Percentiles rank a stretch among this genome's conserved stretches.
These are phyloP conservation scores for Trachymyrmex septentrionalis DNA, from an alignment of 1,140 invertebrate genomes.

Conservation along the genomic window DNA sequence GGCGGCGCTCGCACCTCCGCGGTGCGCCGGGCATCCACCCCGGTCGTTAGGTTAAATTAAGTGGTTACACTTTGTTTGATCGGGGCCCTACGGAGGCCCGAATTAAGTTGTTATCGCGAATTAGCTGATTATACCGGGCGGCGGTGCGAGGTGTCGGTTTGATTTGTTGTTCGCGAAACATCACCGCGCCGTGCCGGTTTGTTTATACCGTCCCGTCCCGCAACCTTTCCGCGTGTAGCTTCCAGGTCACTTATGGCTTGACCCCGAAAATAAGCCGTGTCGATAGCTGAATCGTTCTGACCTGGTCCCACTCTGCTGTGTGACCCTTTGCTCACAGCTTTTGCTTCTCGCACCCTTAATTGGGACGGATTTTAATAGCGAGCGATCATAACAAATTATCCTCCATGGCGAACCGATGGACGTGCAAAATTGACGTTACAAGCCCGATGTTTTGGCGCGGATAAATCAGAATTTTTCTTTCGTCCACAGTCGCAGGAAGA, in stretches of 20 bases:
- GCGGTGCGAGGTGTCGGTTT: conserved; percentile 79
- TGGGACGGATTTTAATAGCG: conserved; percentile 62
- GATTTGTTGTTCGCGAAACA: conserved; percentile 81
- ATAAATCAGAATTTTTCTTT: conserved; percentile 49
- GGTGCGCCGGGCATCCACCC: conserved; percentile 47
- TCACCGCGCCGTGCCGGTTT: conserved; percentile 70
- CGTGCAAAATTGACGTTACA: conserved; percentile 46
- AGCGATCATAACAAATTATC: conserved; percentile 54
- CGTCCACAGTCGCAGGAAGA: neutral
- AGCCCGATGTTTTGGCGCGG: conserved; percentile 38
- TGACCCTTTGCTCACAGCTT: conserved; percentile 48
- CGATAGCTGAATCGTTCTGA: conserved; percentile 47
- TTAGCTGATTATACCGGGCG: conserved; percentile 81
- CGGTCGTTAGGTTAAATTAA: conserved; percentile 79
- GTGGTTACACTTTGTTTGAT: conserved; percentile 84
- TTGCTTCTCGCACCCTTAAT: conserved; percentile 50
- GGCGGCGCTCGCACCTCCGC: conserved; percentile 67
- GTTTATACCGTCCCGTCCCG: conserved; percentile 70
- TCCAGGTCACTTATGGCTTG: conserved; percentile 71
- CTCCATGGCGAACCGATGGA: conserved; percentile 1
- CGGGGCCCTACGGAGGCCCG: conserved; percentile 77
- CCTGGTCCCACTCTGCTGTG: conserved; percentile 67
- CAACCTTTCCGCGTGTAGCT: conserved; percentile 57
- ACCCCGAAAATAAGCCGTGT: conserved; percentile 70
- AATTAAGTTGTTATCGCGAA: conserved; percentile 85